Evolutionary conservation across 64 coral and sea anemone species (phyloP), one percentile per base, ranked within the genome.

Genomic region (Porites australiensis): DNA sequence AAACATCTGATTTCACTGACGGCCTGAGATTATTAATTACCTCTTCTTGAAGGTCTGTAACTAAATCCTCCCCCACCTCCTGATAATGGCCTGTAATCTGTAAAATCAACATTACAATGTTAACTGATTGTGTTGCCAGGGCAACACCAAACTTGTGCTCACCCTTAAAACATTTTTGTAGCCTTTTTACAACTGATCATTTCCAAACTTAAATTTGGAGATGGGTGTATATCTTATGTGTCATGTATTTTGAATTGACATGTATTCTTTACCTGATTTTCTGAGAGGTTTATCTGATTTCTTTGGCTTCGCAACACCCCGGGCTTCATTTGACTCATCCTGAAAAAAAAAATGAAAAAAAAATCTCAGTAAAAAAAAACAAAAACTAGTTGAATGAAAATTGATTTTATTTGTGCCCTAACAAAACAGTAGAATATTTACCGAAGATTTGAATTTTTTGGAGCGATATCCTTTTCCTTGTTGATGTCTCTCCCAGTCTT

Each of bases 401-500:
- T 57, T 57, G 12, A 12, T 57, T 57, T 55, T 7, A 55, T 55
- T 47, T 45, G 48, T 77, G n/a, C 9, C n/a, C 5, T 44, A 77
- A 43, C 74, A 77, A 47, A 12, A 6, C 47, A 37, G 20, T 72
- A 10, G 8, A 48, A 45, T 78, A 83, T 72, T 79, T 79, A 95
- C 93, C 59, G 88, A 20, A 55, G 93, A 89, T 69, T 85, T 94
- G n/a, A 43, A 77, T 61, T 79, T 91, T 89, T 96, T 96, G 0
- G 95, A 91, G 19, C 77, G 88, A 68, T 97, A 97, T 50, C 95
- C 95, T 79, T 97, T 97, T 46, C 95, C 95, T 71, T 97, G 81
- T 64, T 87, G 80, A 37, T 97, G 95, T 75, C 95, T 82, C 4
- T 97, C 95, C 95, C 95, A 97, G 76, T 97, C 95, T 37, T 97